phyloP scores from a whole-genome alignment of 35 echinoderm and acorn worm genomes.

The Apostichopus californicus region DNA sequence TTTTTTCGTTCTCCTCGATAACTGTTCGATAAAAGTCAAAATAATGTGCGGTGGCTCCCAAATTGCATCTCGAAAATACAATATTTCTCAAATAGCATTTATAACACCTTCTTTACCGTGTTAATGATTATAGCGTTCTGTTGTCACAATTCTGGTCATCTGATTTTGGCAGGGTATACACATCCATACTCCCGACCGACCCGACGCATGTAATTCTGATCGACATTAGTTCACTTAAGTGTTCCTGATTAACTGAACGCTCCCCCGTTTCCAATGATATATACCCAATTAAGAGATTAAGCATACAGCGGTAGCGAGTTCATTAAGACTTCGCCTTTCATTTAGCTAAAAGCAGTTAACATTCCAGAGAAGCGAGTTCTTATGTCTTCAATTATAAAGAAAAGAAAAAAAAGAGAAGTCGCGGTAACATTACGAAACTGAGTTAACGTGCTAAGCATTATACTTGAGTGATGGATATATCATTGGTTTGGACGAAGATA shows the following conservation, averaged over 20 bases:
- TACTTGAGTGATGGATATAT: constrained; percentile 24
- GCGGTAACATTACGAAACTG: too few relatives aligned
- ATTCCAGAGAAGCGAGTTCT: constrained; percentile 14
- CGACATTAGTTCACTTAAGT: constrained; percentile 9
- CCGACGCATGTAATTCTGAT: too few relatives aligned
- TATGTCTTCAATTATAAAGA: not conserved
- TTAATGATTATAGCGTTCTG: too few relatives aligned
- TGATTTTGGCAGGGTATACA: too few relatives aligned
- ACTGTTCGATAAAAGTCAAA: too few relatives aligned
- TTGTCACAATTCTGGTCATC: too few relatives aligned
- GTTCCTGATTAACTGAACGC: constrained; percentile 40
- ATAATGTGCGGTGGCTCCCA: too few relatives aligned
- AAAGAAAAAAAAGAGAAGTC: not conserved
- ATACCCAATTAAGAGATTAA: constrained; percentile 49
- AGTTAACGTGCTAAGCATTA: not conserved
- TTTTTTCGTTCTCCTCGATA: too few relatives aligned
- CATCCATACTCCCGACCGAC: too few relatives aligned
- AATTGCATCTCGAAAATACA: too few relatives aligned
- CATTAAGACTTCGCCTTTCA: constrained; percentile 51
- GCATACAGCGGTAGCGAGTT: constrained; percentile 41
- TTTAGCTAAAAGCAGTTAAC: constrained; percentile 55
- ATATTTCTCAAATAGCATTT: too few relatives aligned
- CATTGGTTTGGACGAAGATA: constrained; percentile 2
- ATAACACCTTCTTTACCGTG: too few relatives aligned
- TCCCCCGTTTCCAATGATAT: constrained; percentile 37